phyloP scores from a whole-genome alignment of 2,113 vertebrate species.

The Dermatemys mawii region DNA sequence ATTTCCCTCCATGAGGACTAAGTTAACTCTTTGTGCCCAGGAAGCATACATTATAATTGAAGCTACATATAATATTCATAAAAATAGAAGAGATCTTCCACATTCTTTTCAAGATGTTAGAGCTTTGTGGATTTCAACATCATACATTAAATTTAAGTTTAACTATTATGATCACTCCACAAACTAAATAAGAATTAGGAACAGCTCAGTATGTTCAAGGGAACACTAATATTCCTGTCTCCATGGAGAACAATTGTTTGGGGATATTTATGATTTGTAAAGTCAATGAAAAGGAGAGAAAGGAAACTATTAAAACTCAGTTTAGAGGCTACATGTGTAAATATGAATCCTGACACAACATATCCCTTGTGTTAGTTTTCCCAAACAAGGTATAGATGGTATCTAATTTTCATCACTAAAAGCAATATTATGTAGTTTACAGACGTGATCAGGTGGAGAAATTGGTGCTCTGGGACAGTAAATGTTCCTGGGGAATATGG shows the following conservation, averaged over 20 bases:
- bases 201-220: not conserved
- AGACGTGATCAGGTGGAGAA: not conserved
- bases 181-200: not conserved
- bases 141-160: not conserved
- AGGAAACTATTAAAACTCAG: not conserved
- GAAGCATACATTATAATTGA: not conserved
- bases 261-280: not conserved
- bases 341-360: accelerated
- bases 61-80: not conserved
- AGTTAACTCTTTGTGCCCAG: not conserved
- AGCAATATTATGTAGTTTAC: not conserved
- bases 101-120: not conserved
- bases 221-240: not conserved
- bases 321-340: not conserved
- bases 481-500: not conserved
- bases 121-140: not conserved
- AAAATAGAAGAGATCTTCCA: not conserved
- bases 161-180: not conserved
- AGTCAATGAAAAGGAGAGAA: not conserved
- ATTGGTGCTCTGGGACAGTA: not conserved
- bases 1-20: not conserved
- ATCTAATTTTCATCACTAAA: not conserved
- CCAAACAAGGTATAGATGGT: accelerated
- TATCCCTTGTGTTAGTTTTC: not conserved
- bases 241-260: not conserved